Evolutionary conservation across 2,113 vertebrate species (phyloP).

Genomic region (Sylvilagus bachmani): DNA sequence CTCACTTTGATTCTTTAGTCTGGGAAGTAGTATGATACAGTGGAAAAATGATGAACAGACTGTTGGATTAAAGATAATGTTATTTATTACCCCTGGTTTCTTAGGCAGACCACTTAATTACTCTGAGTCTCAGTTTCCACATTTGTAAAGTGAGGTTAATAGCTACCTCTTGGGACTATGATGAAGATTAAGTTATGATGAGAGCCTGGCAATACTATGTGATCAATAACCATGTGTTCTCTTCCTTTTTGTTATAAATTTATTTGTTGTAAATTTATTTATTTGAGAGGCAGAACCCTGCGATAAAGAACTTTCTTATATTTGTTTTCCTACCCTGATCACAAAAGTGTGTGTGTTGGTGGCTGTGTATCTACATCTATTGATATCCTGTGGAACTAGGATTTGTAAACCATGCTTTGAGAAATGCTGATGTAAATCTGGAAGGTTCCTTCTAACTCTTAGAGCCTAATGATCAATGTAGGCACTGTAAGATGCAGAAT

Average conservation of each 20-base stretch:
- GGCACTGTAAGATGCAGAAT: neutral
- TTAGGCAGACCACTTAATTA: neutral
- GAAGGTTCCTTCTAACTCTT: conserved; percentile 22
- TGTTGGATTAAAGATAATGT: neutral
- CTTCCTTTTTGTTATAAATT: no score
- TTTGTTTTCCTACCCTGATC: conserved; percentile 25
- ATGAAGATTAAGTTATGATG: conserved; percentile 22
- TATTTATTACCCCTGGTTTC: conserved; percentile 27
- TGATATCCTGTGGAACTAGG: neutral
- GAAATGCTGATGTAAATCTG: conserved; percentile 18
- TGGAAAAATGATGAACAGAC: neutral
- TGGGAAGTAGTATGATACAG: neutral
- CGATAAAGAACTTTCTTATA: neutral
- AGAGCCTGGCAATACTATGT: conserved; percentile 8
- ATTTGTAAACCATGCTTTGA: conserved; percentile 7
- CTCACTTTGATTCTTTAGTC: conserved; percentile 25
- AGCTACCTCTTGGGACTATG: neutral
- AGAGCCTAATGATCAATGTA: conserved; percentile 3
- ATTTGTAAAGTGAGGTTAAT: conserved; percentile 4
- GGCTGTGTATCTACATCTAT: neutral
- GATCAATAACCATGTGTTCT: neutral
- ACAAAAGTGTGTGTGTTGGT: neutral
- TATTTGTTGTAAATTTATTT: no score
- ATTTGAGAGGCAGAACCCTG: neutral
- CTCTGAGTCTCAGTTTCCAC: conserved; percentile 20